phyloP scores from a whole-genome alignment of 2,888 invertebrate genomes.

The Cephus rjabovi region DNA sequence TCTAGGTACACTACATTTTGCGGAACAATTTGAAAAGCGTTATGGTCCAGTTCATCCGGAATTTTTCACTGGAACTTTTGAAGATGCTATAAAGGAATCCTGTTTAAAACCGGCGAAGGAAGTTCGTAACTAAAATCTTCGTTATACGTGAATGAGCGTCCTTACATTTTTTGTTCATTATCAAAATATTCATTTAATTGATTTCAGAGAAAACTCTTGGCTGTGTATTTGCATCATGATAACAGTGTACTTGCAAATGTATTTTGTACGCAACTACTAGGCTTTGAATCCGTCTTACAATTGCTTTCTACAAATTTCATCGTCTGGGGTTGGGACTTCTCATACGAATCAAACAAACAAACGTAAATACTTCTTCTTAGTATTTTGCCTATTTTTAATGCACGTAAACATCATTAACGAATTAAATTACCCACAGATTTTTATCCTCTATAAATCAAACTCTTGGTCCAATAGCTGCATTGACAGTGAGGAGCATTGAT shows the following conservation, averaged over 20 bases:
- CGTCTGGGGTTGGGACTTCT: constrained; percentile 98
- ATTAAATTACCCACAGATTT: constrained; percentile 70
- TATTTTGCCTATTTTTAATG: not conserved
- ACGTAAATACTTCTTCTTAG: constrained; percentile 70
- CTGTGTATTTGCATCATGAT: constrained; percentile 97
- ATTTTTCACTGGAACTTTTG: constrained; percentile 92
- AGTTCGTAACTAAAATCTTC: constrained; percentile 60
- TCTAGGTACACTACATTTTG: constrained; percentile 87
- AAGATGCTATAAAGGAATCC: constrained; percentile 91
- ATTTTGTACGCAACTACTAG: constrained; percentile 94
- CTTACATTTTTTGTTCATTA: not conserved
- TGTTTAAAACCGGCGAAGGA: constrained; percentile 91
- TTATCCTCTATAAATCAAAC: constrained; percentile 80
- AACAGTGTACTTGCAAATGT: constrained; percentile 95
- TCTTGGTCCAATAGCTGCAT: constrained; percentile 85
- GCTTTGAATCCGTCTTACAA: constrained; percentile 91
- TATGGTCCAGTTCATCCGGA: constrained; percentile 90
- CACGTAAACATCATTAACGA: not conserved
- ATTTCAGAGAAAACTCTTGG: constrained; percentile 88
- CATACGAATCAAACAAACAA: constrained; percentile 86
- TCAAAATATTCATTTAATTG: constrained; percentile 30
- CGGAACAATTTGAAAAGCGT: constrained; percentile 85
- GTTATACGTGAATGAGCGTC: not conserved
- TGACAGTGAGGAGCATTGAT: constrained; percentile 86
- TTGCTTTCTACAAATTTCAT: constrained; percentile 91